phyloP scores from a whole-genome alignment of 2,113 vertebrate species.

The Mus spicilegus region DNA sequence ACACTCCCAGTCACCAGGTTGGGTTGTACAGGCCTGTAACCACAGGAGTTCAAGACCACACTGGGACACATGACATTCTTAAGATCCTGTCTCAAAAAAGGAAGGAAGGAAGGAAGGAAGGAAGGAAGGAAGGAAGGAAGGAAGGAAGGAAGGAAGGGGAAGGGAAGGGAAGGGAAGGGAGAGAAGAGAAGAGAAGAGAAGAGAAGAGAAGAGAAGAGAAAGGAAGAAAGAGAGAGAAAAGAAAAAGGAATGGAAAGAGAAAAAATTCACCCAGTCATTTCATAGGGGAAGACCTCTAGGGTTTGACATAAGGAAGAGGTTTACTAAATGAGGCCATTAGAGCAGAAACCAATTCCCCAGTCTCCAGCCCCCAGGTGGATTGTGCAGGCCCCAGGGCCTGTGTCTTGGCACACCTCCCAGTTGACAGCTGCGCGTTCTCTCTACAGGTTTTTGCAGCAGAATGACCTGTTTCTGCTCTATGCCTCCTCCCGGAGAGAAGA shows the following conservation, averaged over 20 bases:
- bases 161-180: fast-evolving
- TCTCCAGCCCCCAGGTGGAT: constrained; percentile 16
- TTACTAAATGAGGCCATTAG: neutral
- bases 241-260: fast-evolving
- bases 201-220: no score
- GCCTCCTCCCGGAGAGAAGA: constrained; percentile 52
- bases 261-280: neutral
- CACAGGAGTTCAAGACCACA: neutral
- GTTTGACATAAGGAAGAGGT: neutral
- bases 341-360: constrained; percentile 11
- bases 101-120: no score
- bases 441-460: constrained; percentile 44
- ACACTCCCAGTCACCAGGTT: neutral
- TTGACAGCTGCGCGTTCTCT: neutral
- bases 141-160: fast-evolving
- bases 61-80: neutral
- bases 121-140: fast-evolving
- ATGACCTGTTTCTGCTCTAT: constrained; percentile 49
- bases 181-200: neutral
- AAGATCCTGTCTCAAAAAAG: neutral
- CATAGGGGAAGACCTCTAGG: neutral
- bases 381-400: neutral
- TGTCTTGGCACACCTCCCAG: neutral
- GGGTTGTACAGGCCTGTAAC: neutral
- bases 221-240: no score